phyloP scores from a whole-genome alignment of 2,888 invertebrate species.

The Acronicta psi region DNA sequence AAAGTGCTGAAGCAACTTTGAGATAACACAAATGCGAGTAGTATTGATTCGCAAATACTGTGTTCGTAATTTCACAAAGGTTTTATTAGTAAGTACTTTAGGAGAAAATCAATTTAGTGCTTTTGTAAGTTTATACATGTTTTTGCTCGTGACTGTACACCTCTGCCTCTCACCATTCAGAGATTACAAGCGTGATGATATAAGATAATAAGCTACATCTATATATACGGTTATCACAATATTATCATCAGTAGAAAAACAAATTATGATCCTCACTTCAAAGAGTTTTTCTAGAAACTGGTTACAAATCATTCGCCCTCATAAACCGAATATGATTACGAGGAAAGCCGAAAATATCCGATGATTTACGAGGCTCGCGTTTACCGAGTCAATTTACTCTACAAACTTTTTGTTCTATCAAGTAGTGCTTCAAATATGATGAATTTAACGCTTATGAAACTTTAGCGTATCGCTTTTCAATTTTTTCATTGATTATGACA shows the following conservation, averaged over 20 bases:
- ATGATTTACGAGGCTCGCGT: conserved; percentile 30
- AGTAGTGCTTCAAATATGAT: conserved; percentile 7
- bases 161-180: too few relatives aligned
- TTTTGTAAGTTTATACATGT: too few relatives aligned
- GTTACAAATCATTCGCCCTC: conserved; percentile 30
- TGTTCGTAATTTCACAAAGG: too few relatives aligned
- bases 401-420: conserved; percentile 13
- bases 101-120: too few relatives aligned
- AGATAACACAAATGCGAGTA: too few relatives aligned
- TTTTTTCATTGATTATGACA: neutral
- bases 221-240: neutral
- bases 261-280: conserved; percentile 21
- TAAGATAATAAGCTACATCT: neutral
- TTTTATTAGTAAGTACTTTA: too few relatives aligned
- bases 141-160: too few relatives aligned
- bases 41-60: too few relatives aligned
- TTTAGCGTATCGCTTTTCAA: neutral
- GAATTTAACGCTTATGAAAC: conserved; percentile 2
- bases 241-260: conserved; percentile 15
- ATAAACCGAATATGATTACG: conserved; percentile 25
- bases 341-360: conserved; percentile 27
- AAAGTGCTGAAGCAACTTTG: too few relatives aligned
- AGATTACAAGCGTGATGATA: too few relatives aligned
- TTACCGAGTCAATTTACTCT: conserved; percentile 9
- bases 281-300: conserved; percentile 18